These are phyloP conservation scores for Neopelma chrysocephalum DNA, from an alignment of 2,797 vertebrate genomes.

Conservation along the genomic window DNA sequence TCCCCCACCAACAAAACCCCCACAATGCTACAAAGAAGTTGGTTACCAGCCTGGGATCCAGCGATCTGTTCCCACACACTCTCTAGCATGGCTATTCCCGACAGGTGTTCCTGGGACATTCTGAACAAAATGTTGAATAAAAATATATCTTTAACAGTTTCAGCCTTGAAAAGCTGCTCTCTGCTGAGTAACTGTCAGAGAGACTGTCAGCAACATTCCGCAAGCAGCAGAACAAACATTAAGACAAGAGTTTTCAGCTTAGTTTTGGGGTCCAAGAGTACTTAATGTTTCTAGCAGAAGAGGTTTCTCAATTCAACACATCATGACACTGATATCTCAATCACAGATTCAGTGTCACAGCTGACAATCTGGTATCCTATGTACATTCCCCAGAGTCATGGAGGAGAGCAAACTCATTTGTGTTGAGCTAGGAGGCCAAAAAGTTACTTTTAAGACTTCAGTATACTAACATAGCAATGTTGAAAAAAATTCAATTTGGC, in stretches of 20 bases:
- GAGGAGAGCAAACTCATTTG: neutral
- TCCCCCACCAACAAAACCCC: fast-evolving
- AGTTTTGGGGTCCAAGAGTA: neutral
- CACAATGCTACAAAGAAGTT: neutral
- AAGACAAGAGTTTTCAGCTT: slow-evolving; percentile 2
- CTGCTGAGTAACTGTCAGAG: slow-evolving; percentile 46
- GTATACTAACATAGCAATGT: neutral
- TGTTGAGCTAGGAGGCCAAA: neutral
- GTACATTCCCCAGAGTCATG: neutral
- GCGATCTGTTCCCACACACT: neutral
- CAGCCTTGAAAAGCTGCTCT: slow-evolving; percentile 47
- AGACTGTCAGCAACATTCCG: slow-evolving; percentile 36
- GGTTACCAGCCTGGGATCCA: neutral
- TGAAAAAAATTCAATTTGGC: neutral
- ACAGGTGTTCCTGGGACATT: slow-evolving; percentile 51
- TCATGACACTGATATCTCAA: neutral
- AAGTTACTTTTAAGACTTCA: neutral
- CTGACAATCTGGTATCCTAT: neutral
- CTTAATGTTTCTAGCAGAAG: neutral
- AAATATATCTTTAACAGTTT: slow-evolving; percentile 47
- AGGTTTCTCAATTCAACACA: neutral
- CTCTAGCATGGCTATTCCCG: neutral
- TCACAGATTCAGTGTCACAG: neutral
- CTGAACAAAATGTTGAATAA: slow-evolving; percentile 31
- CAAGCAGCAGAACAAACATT: slow-evolving; percentile 55